phyloP scores from a whole-genome alignment of 2,888 invertebrate species.

The Hyposoter dolosus region DNA sequence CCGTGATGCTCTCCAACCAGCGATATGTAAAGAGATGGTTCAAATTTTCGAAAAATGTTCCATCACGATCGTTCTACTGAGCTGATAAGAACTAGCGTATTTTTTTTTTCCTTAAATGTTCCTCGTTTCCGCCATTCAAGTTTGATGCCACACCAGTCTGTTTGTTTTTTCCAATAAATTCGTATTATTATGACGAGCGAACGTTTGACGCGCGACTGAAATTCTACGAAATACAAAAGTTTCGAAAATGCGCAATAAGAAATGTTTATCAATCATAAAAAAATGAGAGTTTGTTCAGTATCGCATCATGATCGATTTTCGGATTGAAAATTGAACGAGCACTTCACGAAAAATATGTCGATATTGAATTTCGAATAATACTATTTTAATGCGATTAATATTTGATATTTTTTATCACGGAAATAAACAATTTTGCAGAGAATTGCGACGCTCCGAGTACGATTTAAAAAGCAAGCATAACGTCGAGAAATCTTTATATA shows the following conservation, averaged over 20 bases:
- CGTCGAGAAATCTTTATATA: conserved; percentile 51
- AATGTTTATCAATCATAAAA: not conserved
- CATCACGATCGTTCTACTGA: not conserved
- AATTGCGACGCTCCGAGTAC: not conserved
- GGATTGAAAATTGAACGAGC: not conserved
- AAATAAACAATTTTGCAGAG: not conserved
- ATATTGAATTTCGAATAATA: not conserved
- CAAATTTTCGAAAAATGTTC: not conserved
- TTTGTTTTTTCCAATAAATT: too few relatives aligned
- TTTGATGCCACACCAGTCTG: too few relatives aligned
- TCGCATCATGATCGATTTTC: too few relatives aligned
- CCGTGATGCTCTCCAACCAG: not conserved
- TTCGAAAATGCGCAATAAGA: too few relatives aligned
- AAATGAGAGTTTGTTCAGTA: not conserved
- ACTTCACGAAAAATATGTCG: not conserved
- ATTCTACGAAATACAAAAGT: too few relatives aligned
- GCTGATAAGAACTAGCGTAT: too few relatives aligned
- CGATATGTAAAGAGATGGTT: not conserved
- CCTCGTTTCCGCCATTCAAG: too few relatives aligned
- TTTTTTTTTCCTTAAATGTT: too few relatives aligned
- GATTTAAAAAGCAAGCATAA: conserved; percentile 57
- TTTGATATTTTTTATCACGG: not conserved
- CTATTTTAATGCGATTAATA: not conserved
- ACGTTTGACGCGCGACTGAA: too few relatives aligned
- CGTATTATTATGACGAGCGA: too few relatives aligned